Percentiles rank a stretch among this genome's conserved stretches.
These are phyloP conservation scores for Lithophane semibrunnea DNA, from an alignment of 2,888 invertebrate genomes.

Conservation along the genomic window DNA sequence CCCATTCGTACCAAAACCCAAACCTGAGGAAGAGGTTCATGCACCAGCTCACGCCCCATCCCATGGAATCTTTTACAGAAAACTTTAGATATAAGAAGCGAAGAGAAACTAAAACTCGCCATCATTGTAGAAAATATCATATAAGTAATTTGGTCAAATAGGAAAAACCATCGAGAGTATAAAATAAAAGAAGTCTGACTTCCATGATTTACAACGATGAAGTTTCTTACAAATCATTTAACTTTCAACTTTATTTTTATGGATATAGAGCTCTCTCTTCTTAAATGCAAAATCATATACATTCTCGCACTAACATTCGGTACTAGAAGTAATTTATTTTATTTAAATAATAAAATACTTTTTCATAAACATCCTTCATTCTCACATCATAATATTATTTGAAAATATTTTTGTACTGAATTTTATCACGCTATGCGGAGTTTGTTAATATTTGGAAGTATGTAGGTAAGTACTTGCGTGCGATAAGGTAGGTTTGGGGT, in stretches of 20 bases:
- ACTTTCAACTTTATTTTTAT: background rate
- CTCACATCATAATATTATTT: conserved; percentile 30
- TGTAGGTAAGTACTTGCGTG: conserved; percentile 26
- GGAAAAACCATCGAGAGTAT: conserved; percentile 38
- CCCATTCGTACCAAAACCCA: conserved; percentile 94
- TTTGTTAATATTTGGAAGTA: conserved; percentile 21
- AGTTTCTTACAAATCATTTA: conserved; percentile 14
- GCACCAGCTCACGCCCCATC: conserved; percentile 25
- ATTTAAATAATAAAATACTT: conserved; percentile 53
- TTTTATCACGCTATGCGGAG: conserved; percentile 44
- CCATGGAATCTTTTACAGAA: conserved; percentile 69
- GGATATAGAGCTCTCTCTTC: background rate
- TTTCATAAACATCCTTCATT: conserved; percentile 45
- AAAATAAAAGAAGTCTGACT: conserved; percentile 13
- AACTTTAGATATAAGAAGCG: conserved; percentile 38
- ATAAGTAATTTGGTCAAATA: conserved; percentile 50
- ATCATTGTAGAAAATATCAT: conserved; percentile 52
- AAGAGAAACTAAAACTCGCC: conserved; percentile 49
- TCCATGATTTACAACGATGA: conserved; percentile 13
- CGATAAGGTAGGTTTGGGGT: conserved; percentile 26
- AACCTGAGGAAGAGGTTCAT: conserved; percentile 83
- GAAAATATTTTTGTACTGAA: conserved; percentile 26
- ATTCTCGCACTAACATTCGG: conserved; percentile 39
- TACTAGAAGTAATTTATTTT: conserved; percentile 57
- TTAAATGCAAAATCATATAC: background rate